Conservation (phyloP, 2,888 invertebrate genomes). For the Platerodrilus igneus region DNA sequence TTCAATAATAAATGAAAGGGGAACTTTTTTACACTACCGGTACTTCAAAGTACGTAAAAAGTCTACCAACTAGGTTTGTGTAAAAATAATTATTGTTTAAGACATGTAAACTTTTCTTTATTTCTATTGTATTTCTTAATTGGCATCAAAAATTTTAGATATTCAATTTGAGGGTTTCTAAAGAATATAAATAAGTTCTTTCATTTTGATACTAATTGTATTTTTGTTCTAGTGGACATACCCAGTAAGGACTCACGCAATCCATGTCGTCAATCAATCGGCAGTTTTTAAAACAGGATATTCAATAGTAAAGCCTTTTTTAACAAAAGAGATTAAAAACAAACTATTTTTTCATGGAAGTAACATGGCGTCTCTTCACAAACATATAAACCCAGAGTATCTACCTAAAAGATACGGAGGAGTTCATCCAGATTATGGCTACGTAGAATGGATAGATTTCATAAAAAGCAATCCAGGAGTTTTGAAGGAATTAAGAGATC, state of each 20-base stretch:
- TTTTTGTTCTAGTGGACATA: conserved; percentile 61
- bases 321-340: conserved; percentile 64
- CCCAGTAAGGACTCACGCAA: conserved; percentile 67
- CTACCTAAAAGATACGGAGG: conserved; percentile 65
- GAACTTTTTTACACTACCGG: too few species aligned
- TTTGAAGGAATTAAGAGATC: conserved; percentile 57
- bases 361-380: conserved; percentile 67
- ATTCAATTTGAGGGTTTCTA: too few species aligned
- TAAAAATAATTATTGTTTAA: too few species aligned
- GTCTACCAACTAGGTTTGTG: too few species aligned
- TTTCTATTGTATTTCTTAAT: too few species aligned
- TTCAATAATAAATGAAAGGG: too few species aligned
- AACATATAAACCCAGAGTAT: conserved; percentile 66
- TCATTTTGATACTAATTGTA: too few species aligned
- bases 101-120: too few species aligned
- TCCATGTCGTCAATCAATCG: conserved; percentile 76
- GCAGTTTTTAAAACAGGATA: conserved; percentile 77
- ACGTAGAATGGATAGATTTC: conserved; percentile 68
- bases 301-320: conserved; percentile 71
- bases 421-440: conserved; percentile 64
- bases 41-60: too few species aligned
- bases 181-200: too few species aligned
- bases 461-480: conserved; percentile 56
- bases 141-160: too few species aligned
- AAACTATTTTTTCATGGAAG: conserved; percentile 64